Base-by-base conservation (phyloP, 2,113 vertebrate genomes). In the Mastomys natalensis region DNA sequence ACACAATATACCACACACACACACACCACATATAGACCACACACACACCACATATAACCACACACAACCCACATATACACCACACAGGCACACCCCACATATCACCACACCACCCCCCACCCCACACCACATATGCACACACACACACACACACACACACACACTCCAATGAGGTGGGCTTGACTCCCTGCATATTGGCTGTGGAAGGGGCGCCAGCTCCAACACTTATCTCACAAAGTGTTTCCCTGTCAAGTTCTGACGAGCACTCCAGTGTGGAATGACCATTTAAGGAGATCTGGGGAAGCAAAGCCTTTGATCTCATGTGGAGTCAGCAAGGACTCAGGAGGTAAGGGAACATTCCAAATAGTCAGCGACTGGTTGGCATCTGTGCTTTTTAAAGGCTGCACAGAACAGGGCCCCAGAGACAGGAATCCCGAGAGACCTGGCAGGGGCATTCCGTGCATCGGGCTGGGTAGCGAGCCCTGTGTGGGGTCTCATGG, bases 261-360 rank as follows among this genome's bases (percentile, higher is more conserved):
- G 37, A 96, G 91, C 84, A 72, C 37, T 87, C 86, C 89, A 84
- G 87, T 4, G 0, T 89, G 90, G 90, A 93, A 77, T 60, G 19
- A 40, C 87, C 90, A 15, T 97, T 94, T 87, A 91, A 64, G 91
- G 87, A 95, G 51, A 62, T 13, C 31, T 34, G 37, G 91, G 80
- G 70, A 90, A 66, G 90, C 96, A 94, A 29, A 91, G 72, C 48
- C 86, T 80, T 51, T 82, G 66, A 85, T 96, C 43, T 97, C 80
- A 60, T 73, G 78, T 2, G 16, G 82, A 78, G 86, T 88, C 80
- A 73, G 74, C 0, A 10, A 45, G 82, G 60, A 31, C 60, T 64
- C 24, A 51, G 51, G 51, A 51, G 51, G 51, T n/a, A 40, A 26
- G 22, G 55, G 55, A 62, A 68, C 62, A 68, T 87, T 51, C 84